Evolutionary conservation across 2,797 vertebrate genomes (phyloP), one percentile per base, ranked within the genome.

Genomic region (Sphenodon punctatus): DNA sequence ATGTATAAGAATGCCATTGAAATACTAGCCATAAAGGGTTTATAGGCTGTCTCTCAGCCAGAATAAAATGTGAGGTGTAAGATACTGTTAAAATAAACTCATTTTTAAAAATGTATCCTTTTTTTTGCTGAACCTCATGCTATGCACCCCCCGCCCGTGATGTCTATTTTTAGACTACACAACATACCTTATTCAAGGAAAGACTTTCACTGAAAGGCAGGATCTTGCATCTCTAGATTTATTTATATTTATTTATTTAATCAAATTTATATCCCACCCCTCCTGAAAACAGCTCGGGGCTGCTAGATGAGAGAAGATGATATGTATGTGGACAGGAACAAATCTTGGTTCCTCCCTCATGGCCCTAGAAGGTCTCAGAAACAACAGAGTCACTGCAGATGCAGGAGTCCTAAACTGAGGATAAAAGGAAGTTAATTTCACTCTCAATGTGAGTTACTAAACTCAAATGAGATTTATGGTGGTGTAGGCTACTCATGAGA

Each of bases 71-170:
- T 70, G 8, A 67, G 79, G 30, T 75, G 43, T n/a, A 36, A n/a
- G 25, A 61, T 27, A 36, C 25, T 0, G 0, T 30, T 10, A 17
- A n/a, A n/a, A n/a, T n/a, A n/a, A n/a, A n/a, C n/a, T n/a, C n/a
- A n/a, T n/a, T n/a, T n/a, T n/a, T n/a, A n/a, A n/a, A n/a, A n/a
- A n/a, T n/a, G n/a, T n/a, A n/a, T n/a, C n/a, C n/a, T n/a, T n/a
- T n/a, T n/a, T n/a, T n/a, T n/a, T n/a, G n/a, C n/a, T n/a, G n/a
- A n/a, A n/a, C n/a, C n/a, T n/a, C n/a, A n/a, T n/a, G n/a, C n/a
- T n/a, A n/a, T n/a, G n/a, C n/a, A n/a, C n/a, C 34, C 3, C 30
- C 36, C 71, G 61, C 49, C 6, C 6, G 5, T 32, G 36, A 38
- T 75, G 4, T 68, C 78, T 38, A 38, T 15, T 45, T 20, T 30